phyloP scores from a whole-genome alignment of 2,888 invertebrate species.

The Cosmia pyralina region DNA sequence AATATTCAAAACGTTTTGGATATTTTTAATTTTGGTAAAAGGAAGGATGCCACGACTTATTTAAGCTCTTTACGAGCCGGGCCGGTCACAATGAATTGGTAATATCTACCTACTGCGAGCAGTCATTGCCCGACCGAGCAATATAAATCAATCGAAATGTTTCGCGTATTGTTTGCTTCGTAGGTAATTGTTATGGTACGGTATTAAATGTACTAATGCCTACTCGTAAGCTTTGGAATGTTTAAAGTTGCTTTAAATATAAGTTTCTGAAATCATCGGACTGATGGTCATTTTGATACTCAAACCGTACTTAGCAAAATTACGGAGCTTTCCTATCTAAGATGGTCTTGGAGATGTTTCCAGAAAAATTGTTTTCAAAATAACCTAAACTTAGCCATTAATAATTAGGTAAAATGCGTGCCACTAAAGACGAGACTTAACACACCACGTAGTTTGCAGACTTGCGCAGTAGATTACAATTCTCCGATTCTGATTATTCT shows the following conservation, averaged over 20 bases:
- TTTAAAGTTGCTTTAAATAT: neutral
- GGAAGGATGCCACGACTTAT: neutral
- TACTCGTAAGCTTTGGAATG: slow-evolving; percentile 19
- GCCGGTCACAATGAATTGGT: slow-evolving; percentile 36
- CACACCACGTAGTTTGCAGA: too few relatives aligned
- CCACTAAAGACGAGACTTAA: too few relatives aligned
- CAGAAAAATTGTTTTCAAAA: neutral
- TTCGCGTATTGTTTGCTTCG: slow-evolving; percentile 24
- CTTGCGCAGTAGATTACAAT: too few relatives aligned
- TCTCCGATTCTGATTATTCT: too few relatives aligned
- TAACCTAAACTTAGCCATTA: neutral
- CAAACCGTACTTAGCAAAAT: neutral
- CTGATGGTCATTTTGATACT: slow-evolving; percentile 1
- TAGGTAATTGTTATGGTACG: slow-evolving; percentile 7
- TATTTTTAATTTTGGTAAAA: slow-evolving; percentile 5
- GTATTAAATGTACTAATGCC: neutral
- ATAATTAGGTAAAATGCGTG: too few relatives aligned
- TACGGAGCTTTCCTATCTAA: slow-evolving; percentile 1
- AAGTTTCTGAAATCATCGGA: slow-evolving; percentile 1
- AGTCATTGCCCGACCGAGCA: slow-evolving; percentile 70
- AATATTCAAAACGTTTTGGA: neutral
- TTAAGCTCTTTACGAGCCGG: slow-evolving; percentile 19
- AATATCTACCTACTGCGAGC: slow-evolving; percentile 63
- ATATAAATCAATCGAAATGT: slow-evolving; percentile 33
- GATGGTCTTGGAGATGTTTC: neutral